Evolutionary conservation across 2,113 vertebrate genomes (phyloP), one percentile per base, ranked within the genome.

Genomic region (Chascanopsetta lugubris): DNA sequence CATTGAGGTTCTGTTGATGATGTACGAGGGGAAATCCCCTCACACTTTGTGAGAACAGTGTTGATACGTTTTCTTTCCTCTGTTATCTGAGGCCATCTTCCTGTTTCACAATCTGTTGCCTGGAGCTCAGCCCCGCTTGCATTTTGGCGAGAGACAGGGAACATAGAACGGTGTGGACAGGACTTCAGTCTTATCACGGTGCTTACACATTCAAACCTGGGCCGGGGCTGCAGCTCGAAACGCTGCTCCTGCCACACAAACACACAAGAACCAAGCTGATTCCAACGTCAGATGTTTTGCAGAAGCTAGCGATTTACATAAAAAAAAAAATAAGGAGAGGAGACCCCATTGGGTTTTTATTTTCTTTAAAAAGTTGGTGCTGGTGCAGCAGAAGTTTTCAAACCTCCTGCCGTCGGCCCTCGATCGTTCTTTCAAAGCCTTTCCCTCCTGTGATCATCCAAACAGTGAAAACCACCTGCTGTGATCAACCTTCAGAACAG

Each of bases 381-480:
- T 20, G 5, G 18, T 24, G 7, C 22, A 21, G 18, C n/a, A 17
- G 49, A 24, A 42, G 61, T 49, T 77, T 40, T 20, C 22, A 36
- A 49, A 34, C 47, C 0, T 57, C 29, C 55, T 26, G 40, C 65
- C 30, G 62, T 45, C 59, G 43, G 63, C 42, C 61, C 9, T 43
- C 42, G 6, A 0, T 51, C 42, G 6, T 0, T 51, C 57, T 56
- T 61, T 73, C 67, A 79, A 57, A 69, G 67, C 30, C 5, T 15
- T 7, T 68, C 64, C 62, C 22, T 68, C 34, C 55, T 71, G 72
- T 81, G 61, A 79, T 82, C 72, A 63, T 66, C 58, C 22, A 38
- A 5, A 69, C 56, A 9, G 24, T 43, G 27, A 77, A 72, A 79
- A 36, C 40, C 69, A 29, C 78, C 75, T 64, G 81, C 81, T 82